phyloP scores from a whole-genome alignment of 2,888 invertebrate genomes.

The Nomada ferruginata region DNA sequence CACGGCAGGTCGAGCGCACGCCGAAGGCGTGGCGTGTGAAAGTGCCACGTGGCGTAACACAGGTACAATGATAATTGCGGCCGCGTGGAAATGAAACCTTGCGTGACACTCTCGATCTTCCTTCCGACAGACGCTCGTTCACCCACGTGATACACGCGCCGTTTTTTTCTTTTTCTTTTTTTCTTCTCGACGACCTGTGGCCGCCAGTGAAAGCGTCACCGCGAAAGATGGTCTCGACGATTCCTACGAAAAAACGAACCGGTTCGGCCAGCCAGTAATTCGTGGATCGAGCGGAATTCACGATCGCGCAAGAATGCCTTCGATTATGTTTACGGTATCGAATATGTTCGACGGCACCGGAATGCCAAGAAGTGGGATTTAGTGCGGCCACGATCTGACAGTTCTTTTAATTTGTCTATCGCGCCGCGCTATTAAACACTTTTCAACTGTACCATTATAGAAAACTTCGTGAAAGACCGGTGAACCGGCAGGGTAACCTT shows the following conservation, averaged over 20 bases:
- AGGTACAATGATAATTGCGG: constrained; percentile 58
- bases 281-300: constrained; percentile 15
- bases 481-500: too few relatives aligned
- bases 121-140: constrained; percentile 32
- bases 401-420: too few relatives aligned
- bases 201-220: constrained; percentile 39
- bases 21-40: constrained; percentile 63
- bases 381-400: too few relatives aligned
- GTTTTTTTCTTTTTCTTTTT: background rate
- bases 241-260: constrained; percentile 16
- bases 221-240: background rate
- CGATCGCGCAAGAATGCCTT: background rate
- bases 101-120: constrained; percentile 54
- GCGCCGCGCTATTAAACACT: too few relatives aligned
- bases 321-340: background rate
- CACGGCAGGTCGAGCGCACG: constrained; percentile 25
- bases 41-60: constrained; percentile 60
- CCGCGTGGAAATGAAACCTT: constrained; percentile 50
- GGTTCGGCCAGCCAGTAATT: constrained; percentile 12
- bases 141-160: constrained; percentile 37
- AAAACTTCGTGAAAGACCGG: too few relatives aligned
- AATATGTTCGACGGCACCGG: background rate
- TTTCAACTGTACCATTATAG: too few relatives aligned
- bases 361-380: too few relatives aligned
- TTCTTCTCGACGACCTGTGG: constrained; percentile 10